Base-by-base conservation (phyloP, 92 coral and sea anemone genomes). In the Zoanthus sociatus region DNA sequence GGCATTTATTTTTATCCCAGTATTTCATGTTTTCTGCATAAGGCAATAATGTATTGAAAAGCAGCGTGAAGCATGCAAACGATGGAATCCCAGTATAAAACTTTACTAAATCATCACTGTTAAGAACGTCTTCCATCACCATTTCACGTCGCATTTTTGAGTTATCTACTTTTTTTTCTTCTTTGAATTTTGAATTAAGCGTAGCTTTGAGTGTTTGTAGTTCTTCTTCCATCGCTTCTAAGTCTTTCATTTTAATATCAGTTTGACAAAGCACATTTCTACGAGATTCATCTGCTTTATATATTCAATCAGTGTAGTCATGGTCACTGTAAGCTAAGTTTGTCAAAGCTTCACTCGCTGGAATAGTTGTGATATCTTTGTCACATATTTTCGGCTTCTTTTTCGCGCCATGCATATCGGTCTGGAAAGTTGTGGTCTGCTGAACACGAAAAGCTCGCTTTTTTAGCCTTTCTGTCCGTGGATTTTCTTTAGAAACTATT, bases 391-490 rank as follows among this genome's bases (percentile, higher is more conserved):
- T 85, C 82, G 88, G 88, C 83, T 75, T 74, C 88, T 75, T 85
- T 85, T 85, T 85, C 83, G 76, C 83, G n/a, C 83, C 75, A 55
- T 75, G 55, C 63, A 75, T 82, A 32, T 85, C 88, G 76, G 82
- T 75, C 83, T 75, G 88, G 75, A 74, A 85, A 74, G 75, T 70
- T 85, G 88, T 66, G 83, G 89, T 76, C 31, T 77, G 83, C 67
- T 86, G 69, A 77, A 77, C 84, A 66, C 84, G 15, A 9, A 55
- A 3, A 37, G 54, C 26, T 73, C 42, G 42, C 42, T 37, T 37
- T 37, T 37, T 37, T 37, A 37, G 4, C 42, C 42, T 37, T 37
- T 37, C 42, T 37, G 64, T 76, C 64, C 89, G 76, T 64, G 61
- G 83, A 76, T 76, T 66, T 63, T 84, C 83, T 76, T 75, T 86